These are phyloP conservation scores for Anguilla japonica DNA, from an alignment of 2,113 vertebrate species.

Conservation along the genomic window DNA sequence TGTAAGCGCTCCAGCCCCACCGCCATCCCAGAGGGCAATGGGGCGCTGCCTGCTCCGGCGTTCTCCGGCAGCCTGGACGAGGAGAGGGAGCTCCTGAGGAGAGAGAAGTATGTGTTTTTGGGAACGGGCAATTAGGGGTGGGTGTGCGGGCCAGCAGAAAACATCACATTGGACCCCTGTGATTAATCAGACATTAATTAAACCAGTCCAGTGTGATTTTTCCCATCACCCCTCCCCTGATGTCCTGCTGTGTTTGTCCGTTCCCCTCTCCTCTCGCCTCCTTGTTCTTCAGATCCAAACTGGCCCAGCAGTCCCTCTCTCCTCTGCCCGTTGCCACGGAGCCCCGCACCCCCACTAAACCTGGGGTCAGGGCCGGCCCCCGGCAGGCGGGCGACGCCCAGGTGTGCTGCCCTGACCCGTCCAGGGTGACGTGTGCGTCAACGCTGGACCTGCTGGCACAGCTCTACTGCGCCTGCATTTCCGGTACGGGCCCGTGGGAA, in stretches of 20 bases:
- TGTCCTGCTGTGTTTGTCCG: background rate
- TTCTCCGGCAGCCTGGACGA: conserved; percentile 79
- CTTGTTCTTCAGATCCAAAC: background rate
- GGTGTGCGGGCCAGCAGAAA: background rate
- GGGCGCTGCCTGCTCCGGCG: conserved; percentile 47
- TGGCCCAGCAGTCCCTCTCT: conserved; percentile 68
- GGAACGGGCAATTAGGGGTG: background rate
- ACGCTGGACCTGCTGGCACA: conserved; percentile 83
- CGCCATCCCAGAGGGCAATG: conserved; percentile 59
- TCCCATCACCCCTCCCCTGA: too few species aligned
- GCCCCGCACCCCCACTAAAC: conserved; percentile 70
- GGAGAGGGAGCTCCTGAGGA: conserved; percentile 91
- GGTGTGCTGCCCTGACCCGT: conserved; percentile 69
- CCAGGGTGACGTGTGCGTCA: conserved; percentile 77
- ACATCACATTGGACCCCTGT: background rate
- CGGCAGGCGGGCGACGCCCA: conserved; percentile 72
- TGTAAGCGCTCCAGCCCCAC: conserved; percentile 68
- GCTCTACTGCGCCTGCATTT: conserved; percentile 87
- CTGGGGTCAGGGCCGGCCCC: conserved; percentile 52
- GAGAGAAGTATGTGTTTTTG: conserved; percentile 78
- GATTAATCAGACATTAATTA: background rate
- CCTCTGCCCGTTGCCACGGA: conserved; percentile 66
- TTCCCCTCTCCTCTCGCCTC: background rate
- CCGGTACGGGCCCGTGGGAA: conserved; percentile 71
- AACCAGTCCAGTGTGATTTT: too few species aligned